phyloP scores from a whole-genome alignment of 92 coral and sea anemone genomes.

The Paragorgia papillata region DNA sequence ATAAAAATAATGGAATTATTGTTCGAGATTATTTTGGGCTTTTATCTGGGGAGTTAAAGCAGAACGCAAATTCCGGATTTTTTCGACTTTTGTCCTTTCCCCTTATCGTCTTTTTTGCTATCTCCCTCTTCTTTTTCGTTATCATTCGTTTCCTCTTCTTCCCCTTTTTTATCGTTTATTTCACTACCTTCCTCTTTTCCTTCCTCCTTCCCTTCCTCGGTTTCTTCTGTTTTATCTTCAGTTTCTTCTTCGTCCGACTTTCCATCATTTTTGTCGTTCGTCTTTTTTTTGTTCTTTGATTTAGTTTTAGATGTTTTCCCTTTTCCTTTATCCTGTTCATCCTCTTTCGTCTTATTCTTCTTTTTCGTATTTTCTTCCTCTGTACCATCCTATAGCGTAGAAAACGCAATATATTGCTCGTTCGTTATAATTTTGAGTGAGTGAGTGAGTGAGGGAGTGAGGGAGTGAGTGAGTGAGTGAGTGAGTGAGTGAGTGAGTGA shows the following conservation, averaged over 20 bases:
- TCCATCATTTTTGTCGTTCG: neutral
- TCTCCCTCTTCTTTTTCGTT: conserved; percentile 1
- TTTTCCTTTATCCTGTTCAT: neutral
- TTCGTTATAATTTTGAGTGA: too few species aligned
- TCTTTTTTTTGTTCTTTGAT: neutral
- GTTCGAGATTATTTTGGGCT: neutral
- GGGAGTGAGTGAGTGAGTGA: too few species aligned
- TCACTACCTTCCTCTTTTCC: conserved; percentile 8
- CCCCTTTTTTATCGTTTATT: neutral
- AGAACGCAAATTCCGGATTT: conserved; percentile 72
- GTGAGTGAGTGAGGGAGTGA: too few species aligned
- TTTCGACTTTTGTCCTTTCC: conserved; percentile 55
- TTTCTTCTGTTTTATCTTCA: conserved; percentile 1
- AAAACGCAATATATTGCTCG: neutral
- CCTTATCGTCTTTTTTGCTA: neutral
- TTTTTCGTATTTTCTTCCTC: conserved; percentile 11
- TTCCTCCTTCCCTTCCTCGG: neutral
- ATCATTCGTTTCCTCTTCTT: neutral
- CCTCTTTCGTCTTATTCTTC: neutral
- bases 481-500: too few species aligned
- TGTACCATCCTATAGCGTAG: neutral
- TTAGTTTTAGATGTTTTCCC: neutral
- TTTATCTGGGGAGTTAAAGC: conserved; percentile 6
- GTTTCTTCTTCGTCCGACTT: neutral
- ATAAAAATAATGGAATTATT: neutral